phyloP scores from a whole-genome alignment of 1,140 invertebrate species.

The Papilio dardanus region DNA sequence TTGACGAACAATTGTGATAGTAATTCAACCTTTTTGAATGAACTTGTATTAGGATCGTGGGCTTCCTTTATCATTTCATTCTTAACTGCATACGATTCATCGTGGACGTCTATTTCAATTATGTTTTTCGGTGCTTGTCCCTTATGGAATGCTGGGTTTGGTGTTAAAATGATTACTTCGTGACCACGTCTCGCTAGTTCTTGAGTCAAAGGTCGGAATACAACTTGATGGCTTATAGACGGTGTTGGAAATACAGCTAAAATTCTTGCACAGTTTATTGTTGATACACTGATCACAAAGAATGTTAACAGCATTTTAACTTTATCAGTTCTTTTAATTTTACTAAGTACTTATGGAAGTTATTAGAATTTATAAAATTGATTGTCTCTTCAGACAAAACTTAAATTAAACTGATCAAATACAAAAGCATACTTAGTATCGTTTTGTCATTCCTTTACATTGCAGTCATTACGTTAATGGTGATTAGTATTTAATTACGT shows the following conservation, averaged over 20 bases:
- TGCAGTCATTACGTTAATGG: neutral
- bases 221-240: constrained; percentile 35
- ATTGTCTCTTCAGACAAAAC: neutral
- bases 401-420: neutral
- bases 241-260: constrained; percentile 27
- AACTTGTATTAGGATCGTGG: neutral
- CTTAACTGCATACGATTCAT: constrained; percentile 17
- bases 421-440: neutral
- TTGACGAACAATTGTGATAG: neutral
- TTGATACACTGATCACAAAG: neutral
- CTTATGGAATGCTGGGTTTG: constrained; percentile 33
- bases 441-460: neutral
- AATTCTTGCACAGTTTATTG: neutral
- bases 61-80: neutral
- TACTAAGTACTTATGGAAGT: neutral
- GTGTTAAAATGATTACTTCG: constrained; percentile 29
- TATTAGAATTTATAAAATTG: neutral
- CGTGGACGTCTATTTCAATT: constrained; percentile 26
- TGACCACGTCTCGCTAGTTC: constrained; percentile 34
- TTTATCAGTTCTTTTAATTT: neutral
- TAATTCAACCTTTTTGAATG: neutral
- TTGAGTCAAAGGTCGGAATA: constrained; percentile 34
- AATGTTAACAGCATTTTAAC: neutral
- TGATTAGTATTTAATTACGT: neutral
- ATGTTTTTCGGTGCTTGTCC: neutral